A percentile compares a stretch with the other conserved stretches of the same genome.
These are phyloP conservation scores for Oceanodroma leucorhoa DNA, from an alignment of 2,797 vertebrate genomes.

Conservation along the genomic window DNA sequence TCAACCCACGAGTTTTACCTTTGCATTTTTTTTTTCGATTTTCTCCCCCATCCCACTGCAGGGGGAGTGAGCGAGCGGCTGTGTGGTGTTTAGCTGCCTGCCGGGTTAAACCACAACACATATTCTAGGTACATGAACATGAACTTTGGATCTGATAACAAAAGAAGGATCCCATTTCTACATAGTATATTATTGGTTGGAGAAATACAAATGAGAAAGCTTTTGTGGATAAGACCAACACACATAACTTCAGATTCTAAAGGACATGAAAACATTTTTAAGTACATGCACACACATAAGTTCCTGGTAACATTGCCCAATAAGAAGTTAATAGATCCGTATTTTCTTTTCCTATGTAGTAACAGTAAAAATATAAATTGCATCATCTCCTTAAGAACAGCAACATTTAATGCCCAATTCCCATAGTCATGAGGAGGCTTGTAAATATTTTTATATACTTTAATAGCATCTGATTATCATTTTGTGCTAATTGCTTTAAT, in stretches of 20 bases:
- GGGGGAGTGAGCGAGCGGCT: too few species aligned
- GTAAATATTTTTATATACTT: conserved; percentile 64
- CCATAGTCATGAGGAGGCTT: background rate
- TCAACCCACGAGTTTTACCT: too few species aligned
- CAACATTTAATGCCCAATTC: conserved; percentile 13
- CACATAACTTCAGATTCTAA: background rate
- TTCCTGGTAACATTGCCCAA: background rate
- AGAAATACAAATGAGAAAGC: background rate
- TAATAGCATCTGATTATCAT: conserved; percentile 45
- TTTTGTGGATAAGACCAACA: background rate
- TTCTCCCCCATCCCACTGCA: too few species aligned
- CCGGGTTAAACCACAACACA: too few species aligned
- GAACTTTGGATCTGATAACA: background rate
- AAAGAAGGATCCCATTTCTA: background rate
- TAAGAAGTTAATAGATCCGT: background rate
- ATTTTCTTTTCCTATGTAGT: background rate
- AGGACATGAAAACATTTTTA: background rate
- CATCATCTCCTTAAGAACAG: conserved; percentile 1
- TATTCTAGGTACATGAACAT: background rate
- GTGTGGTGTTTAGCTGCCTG: too few species aligned
- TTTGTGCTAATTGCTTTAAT: conserved; percentile 71
- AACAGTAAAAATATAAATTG: conserved; percentile 13
- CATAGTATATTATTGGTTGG: background rate
- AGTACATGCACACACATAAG: background rate
- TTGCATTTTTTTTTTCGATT: too few species aligned